phyloP scores from a whole-genome alignment of 1,140 invertebrate species.

The Drosophila cardini region DNA sequence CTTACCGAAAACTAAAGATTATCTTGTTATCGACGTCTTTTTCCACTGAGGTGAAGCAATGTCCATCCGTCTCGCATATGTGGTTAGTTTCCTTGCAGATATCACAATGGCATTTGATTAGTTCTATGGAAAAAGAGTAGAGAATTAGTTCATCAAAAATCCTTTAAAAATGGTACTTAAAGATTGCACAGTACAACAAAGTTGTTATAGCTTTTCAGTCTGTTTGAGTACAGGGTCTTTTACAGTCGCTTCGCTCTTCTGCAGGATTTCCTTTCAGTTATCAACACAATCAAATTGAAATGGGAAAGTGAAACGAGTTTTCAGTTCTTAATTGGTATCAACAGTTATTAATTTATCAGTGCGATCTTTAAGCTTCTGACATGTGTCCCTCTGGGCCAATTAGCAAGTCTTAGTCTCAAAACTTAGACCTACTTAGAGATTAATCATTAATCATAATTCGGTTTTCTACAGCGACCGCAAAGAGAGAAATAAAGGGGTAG shows the following conservation, averaged over 20 bases:
- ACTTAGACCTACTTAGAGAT: slow-evolving; percentile 30
- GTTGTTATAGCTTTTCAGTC: no score
- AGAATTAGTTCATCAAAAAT: no score
- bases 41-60: slow-evolving; percentile 92
- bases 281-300: neutral
- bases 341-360: slow-evolving; percentile 2
- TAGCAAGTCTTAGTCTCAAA: slow-evolving; percentile 22
- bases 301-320: neutral
- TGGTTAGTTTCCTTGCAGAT: slow-evolving; percentile 91
- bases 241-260: no score
- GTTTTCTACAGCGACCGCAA: slow-evolving; percentile 28
- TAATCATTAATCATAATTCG: slow-evolving; percentile 48
- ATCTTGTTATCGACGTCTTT: slow-evolving; percentile 87
- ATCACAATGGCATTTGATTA: slow-evolving; percentile 90
- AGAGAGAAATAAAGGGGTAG: neutral
- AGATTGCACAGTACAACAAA: no score
- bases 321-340: neutral
- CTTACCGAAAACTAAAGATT: slow-evolving; percentile 91
- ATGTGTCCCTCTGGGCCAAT: slow-evolving; percentile 24
- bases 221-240: no score
- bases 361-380: slow-evolving; percentile 13
- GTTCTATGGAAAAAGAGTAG: slow-evolving; percentile 83
- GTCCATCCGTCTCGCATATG: slow-evolving; percentile 94
- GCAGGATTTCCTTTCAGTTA: neutral
- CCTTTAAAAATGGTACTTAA: no score